Conservation (phyloP, 2,888 invertebrate species). For the Heterodera filipjevi region DNA sequence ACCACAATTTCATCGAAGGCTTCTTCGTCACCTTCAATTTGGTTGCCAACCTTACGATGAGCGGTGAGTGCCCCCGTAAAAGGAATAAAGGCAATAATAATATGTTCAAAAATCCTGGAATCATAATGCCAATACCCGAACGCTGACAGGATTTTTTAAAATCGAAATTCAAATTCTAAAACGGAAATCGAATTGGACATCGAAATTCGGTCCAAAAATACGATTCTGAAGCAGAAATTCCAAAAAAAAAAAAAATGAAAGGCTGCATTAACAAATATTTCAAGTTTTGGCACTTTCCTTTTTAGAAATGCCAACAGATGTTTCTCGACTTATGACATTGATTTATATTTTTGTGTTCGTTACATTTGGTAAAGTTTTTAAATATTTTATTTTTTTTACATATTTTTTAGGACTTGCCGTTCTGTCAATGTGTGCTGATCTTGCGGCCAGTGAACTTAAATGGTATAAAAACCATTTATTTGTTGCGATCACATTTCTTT, state of each 20-base stretch:
- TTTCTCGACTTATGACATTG: constrained; percentile 57
- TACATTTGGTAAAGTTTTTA: constrained; percentile 54
- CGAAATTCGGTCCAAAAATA: too few species aligned
- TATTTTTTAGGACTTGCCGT: constrained; percentile 58
- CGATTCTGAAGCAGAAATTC: too few species aligned
- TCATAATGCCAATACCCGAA: too few species aligned
- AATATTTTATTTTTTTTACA: neutral
- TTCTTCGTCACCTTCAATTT: constrained; percentile 65
- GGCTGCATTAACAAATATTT: neutral
- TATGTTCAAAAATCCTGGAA: too few species aligned
- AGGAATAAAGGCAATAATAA: too few species aligned
- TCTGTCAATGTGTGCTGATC: constrained; percentile 64
- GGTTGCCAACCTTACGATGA: constrained; percentile 65
- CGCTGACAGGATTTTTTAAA: too few species aligned
- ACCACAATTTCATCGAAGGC: constrained; percentile 38
- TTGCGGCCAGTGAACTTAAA: constrained; percentile 63
- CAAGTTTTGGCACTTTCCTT: neutral
- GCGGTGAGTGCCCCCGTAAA: too few species aligned
- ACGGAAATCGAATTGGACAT: too few species aligned
- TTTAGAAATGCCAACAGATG: constrained; percentile 39
- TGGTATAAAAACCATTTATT: constrained; percentile 38
- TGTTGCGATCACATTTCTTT: constrained; percentile 45
- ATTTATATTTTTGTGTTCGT: constrained; percentile 64
- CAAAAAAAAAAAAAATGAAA: too few species aligned
- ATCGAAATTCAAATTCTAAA: too few species aligned